These are phyloP conservation scores for Trachelus stipa DNA, from an alignment of 2,888 invertebrate species.

Conservation along the genomic window DNA sequence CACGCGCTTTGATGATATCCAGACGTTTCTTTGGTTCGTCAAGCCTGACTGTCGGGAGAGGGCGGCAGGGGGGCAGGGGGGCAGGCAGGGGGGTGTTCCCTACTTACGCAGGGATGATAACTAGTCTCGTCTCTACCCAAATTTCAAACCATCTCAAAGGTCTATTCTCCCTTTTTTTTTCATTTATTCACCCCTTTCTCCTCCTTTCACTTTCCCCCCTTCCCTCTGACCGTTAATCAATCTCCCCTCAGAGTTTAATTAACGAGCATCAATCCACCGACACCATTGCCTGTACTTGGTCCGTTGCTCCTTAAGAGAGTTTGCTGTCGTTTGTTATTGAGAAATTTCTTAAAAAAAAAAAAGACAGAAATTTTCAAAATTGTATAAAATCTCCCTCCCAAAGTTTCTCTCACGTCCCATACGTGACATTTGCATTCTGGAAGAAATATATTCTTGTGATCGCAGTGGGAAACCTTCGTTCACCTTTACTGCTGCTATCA, in stretches of 20 bases:
- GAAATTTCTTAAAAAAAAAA: background rate
- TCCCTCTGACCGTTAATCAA: too few species aligned
- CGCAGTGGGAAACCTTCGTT: background rate
- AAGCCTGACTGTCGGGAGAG: background rate
- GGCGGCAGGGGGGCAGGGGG: accelerated
- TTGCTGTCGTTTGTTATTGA: background rate
- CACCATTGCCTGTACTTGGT: too few species aligned
- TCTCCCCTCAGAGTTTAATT: too few species aligned
- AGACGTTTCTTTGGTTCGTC: background rate
- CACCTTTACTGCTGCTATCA: background rate
- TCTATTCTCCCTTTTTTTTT: too few species aligned
- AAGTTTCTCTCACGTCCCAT: too few species aligned
- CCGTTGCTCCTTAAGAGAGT: background rate
- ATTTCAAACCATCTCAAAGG: background rate
- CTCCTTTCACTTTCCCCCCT: too few species aligned
- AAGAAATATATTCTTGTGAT: background rate
- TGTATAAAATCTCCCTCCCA: background rate
- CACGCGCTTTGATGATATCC: slow-evolving; percentile 9
- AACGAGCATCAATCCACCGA: too few species aligned
- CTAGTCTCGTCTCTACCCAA: background rate
- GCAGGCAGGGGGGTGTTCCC: accelerated
- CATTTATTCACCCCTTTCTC: too few species aligned
- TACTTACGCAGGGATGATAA: background rate
- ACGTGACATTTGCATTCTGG: background rate
- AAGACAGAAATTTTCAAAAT: background rate